These are phyloP conservation scores for Druceiella hillmani DNA, from an alignment of 2,888 invertebrate species.

Conservation along the genomic window DNA sequence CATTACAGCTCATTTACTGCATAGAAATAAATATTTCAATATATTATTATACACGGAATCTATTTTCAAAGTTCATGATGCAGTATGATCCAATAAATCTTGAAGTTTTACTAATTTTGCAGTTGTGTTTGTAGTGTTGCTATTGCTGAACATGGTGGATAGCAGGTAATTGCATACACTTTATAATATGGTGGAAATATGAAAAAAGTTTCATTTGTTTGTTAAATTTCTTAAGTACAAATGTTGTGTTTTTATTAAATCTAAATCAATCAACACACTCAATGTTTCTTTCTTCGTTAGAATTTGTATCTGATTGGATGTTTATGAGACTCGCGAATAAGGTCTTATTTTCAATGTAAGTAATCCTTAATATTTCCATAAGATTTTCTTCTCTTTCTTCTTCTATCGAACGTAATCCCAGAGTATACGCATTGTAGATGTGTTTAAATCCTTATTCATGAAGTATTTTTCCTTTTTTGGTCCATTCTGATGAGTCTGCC, in stretches of 20 bases:
- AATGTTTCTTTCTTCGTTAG: slow-evolving; percentile 1
- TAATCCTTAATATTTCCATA: background rate
- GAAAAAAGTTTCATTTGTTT: slow-evolving; percentile 1
- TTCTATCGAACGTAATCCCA: background rate
- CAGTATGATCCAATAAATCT: slow-evolving; percentile 1
- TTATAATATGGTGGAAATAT: background rate
- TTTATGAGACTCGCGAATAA: slow-evolving; percentile 1
- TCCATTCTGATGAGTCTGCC: background rate
- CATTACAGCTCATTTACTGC: background rate
- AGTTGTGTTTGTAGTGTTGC: background rate
- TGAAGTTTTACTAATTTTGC: background rate
- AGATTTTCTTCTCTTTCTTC: background rate
- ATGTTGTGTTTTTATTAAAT: slow-evolving; percentile 1
- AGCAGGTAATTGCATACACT: background rate
- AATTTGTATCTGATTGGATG: background rate
- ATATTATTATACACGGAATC: background rate
- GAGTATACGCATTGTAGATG: slow-evolving; percentile 1
- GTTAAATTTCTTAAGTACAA: background rate
- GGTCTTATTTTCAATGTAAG: background rate
- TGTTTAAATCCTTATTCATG: background rate
- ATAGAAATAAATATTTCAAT: background rate
- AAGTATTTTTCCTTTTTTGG: background rate
- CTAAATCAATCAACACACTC: slow-evolving; percentile 1
- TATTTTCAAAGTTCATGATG: background rate
- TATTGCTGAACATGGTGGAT: background rate